These are phyloP conservation scores for Deroptyus accipitrinus DNA, from an alignment of 2,113 vertebrate genomes.

Conservation along the genomic window DNA sequence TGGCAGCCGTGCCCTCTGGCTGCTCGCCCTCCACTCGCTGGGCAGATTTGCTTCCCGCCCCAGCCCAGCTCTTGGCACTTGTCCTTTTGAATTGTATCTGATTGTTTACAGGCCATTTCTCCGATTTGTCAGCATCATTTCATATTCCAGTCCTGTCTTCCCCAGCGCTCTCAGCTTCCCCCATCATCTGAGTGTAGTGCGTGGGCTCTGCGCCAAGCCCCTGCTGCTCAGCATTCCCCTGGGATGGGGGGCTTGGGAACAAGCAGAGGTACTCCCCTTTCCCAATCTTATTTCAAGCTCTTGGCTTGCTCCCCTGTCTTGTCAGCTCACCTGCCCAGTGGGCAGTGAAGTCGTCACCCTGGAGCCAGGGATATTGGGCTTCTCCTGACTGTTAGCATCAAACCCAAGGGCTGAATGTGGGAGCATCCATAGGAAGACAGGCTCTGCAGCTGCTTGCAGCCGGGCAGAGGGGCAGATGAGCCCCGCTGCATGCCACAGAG, in stretches of 20 bases:
- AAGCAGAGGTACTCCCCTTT: neutral
- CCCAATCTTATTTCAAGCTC: rapidly evolving
- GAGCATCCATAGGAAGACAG: rapidly evolving
- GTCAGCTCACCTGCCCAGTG: rapidly evolving
- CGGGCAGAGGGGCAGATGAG: neutral
- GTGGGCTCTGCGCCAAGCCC: neutral
- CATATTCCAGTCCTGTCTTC: conserved; percentile 40
- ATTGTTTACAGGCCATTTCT: conserved; percentile 69
- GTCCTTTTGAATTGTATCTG: conserved; percentile 62
- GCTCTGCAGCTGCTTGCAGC: neutral
- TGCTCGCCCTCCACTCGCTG: neutral
- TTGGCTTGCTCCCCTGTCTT: neutral
- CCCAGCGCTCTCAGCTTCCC: neutral
- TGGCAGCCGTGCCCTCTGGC: neutral
- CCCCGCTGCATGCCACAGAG: rapidly evolving
- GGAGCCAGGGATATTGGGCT: neutral
- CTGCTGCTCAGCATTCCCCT: neutral
- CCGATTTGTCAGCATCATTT: conserved; percentile 68
- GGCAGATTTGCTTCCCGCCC: neutral
- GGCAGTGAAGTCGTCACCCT: neutral
- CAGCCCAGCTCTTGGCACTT: conserved; percentile 29
- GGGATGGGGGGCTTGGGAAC: rapidly evolving
- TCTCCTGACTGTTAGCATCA: neutral
- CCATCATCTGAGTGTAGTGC: neutral
- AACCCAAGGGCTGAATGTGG: neutral